Percentiles rank a stretch among this genome's conserved stretches.
Conservation (phyloP, 2,113 vertebrate genomes). For the Accipiter cooperii region DNA sequence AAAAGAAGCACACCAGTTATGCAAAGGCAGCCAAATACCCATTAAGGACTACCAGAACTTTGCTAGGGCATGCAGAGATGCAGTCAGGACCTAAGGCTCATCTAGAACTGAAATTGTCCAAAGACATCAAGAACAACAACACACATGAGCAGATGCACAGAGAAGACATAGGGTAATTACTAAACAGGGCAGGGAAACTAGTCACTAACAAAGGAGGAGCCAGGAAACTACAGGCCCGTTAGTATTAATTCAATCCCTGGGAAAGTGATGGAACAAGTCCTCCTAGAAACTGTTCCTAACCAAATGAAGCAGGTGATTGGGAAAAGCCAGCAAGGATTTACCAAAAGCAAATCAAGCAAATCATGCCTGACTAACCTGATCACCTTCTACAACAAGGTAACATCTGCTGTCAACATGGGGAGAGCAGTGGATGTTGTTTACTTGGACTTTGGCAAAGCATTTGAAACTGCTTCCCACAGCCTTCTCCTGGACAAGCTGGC, state of each 20-base stretch:
- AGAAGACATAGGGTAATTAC: not conserved
- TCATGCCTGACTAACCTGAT: not conserved
- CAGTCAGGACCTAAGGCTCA: not conserved
- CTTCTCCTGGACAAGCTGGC: not conserved
- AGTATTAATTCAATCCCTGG: not conserved
- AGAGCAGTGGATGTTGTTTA: not conserved
- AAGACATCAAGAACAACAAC: not conserved
- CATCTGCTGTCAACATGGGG: not conserved
- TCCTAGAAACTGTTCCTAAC: not conserved
- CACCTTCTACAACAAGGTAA: not conserved
- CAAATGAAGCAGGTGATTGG: not conserved
- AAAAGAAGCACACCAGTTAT: not conserved
- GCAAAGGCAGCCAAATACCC: not conserved
- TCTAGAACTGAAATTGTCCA: not conserved
- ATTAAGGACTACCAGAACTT: not conserved
- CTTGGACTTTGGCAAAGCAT: not conserved
- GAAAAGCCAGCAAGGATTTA: not conserved
- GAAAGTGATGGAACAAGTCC: not conserved
- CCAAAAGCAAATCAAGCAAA: not conserved
- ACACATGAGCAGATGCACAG: not conserved
- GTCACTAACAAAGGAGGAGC: not conserved
- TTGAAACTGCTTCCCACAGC: not conserved
- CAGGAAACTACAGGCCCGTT: not conserved
- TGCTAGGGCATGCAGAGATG: not conserved
- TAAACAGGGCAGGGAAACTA: not conserved